Percentiles rank a stretch among this genome's conserved stretches.
These are phyloP conservation scores for Helarctos malayanus DNA, from an alignment of 2,797 vertebrate species.

Conservation along the genomic window DNA sequence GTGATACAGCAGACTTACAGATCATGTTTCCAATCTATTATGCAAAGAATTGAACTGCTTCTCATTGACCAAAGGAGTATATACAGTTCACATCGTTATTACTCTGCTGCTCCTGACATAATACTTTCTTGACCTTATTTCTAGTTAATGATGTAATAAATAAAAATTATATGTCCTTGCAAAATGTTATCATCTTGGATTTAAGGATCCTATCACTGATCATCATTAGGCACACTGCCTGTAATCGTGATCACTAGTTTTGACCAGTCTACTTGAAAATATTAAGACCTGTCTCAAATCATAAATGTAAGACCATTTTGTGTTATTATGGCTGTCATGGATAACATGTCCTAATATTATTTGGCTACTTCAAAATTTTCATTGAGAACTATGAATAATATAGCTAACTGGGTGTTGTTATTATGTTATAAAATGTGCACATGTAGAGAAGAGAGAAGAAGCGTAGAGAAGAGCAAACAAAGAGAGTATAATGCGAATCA, in stretches of 20 bases:
- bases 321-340: not conserved
- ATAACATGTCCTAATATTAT: not conserved
- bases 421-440: not conserved
- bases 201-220: not conserved
- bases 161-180: not conserved
- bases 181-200: constrained; percentile 26
- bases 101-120: not conserved
- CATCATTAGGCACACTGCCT: not conserved
- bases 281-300: not conserved
- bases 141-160: not conserved
- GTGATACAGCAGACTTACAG: not conserved
- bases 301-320: not conserved
- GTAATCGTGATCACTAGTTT: not conserved
- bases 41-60: not conserved
- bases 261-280: not conserved
- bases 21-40: not conserved
- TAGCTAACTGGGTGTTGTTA: not conserved
- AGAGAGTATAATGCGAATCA: not conserved
- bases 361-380: not conserved
- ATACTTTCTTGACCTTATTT: not conserved
- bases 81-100: not conserved
- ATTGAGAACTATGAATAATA: not conserved
- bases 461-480: not conserved
- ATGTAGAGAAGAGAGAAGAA: not conserved
- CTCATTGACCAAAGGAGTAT: not conserved